Evolutionary conservation across 2,113 vertebrate genomes (phyloP).

Genomic region (Datnioides undecimradiatus): DNA sequence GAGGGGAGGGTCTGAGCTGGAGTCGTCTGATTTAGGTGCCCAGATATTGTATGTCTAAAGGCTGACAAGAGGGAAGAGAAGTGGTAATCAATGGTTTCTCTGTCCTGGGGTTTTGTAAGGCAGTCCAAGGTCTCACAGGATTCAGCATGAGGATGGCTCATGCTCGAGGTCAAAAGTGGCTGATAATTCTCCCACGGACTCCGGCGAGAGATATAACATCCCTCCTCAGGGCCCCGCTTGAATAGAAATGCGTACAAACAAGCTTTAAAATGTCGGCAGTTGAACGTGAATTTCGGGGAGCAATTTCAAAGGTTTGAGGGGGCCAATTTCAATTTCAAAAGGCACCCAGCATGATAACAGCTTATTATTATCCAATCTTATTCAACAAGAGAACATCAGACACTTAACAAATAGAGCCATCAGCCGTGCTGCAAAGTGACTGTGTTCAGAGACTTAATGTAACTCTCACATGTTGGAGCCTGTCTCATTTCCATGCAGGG

Average conservation of each 20-base stretch:
- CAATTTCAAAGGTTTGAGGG: conserved; percentile 18
- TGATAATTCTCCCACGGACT: conserved; percentile 67
- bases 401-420: conserved; percentile 62
- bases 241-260: conserved; percentile 66
- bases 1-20: conserved; percentile 31
- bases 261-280: conserved; percentile 40
- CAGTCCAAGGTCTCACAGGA: conserved; percentile 73
- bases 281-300: conserved; percentile 18
- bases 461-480: conserved; percentile 65
- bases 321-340: conserved; percentile 42
- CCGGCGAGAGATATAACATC: conserved; percentile 43
- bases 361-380: conserved; percentile 38
- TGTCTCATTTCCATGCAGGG: conserved; percentile 69
- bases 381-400: conserved; percentile 26
- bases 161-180: conserved; percentile 71
- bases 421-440: conserved; percentile 58
- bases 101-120: conserved; percentile 72
- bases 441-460: conserved; percentile 64
- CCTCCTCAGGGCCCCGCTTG: conserved; percentile 51
- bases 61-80: conserved; percentile 48
- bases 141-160: conserved; percentile 72
- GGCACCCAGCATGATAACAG: conserved; percentile 12
- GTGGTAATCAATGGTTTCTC: conserved; percentile 75
- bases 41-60: conserved; percentile 55
- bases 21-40: conserved; percentile 49